Percentiles rank a stretch among this genome's conserved stretches.
These are phyloP conservation scores for Macaria notata DNA, from an alignment of 2,888 invertebrate species.

Conservation along the genomic window DNA sequence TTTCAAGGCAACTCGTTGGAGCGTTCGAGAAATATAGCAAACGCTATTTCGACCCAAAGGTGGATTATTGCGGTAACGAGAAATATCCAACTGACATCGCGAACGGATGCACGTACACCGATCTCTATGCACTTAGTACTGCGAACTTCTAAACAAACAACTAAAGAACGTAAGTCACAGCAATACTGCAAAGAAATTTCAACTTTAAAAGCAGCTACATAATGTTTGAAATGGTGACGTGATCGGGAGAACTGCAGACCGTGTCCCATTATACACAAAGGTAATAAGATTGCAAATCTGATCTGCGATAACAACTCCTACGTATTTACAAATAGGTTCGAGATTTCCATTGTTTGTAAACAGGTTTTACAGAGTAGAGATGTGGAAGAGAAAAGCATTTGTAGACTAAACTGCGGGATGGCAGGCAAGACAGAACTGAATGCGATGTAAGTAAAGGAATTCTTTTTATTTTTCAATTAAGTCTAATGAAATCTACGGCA, in stretches of 20 bases:
- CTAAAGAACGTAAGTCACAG: conserved; percentile 40
- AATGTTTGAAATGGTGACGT: conserved; percentile 36
- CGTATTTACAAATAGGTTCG: conserved; percentile 19
- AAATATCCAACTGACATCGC: conserved; percentile 76
- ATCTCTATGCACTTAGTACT: conserved; percentile 76
- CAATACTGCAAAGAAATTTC: conserved; percentile 24
- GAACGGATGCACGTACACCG: conserved; percentile 73
- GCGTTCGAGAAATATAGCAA: conserved; percentile 68
- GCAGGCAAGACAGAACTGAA: conserved; percentile 58
- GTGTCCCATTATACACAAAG: conserved; percentile 33
- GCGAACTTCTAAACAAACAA: conserved; percentile 36
- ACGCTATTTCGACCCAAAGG: conserved; percentile 60
- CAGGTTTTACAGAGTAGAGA: conserved; percentile 28
- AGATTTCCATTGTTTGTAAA: conserved; percentile 24
- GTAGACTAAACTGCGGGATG: conserved; percentile 66
- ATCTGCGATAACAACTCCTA: conserved; percentile 35
- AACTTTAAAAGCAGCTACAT: conserved; percentile 25
- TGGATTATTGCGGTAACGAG: conserved; percentile 78
- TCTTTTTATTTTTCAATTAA: conserved; percentile 72
- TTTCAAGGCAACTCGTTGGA: conserved; percentile 35
- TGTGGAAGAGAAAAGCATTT: conserved; percentile 49
- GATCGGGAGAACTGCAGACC: conserved; percentile 33
- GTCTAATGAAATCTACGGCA: conserved; percentile 61
- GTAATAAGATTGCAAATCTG: conserved; percentile 38
- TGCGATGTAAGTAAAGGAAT: conserved; percentile 67